Percentiles rank a stretch among this genome's conserved stretches.
Evolutionary conservation across 2,113 vertebrate genomes (phyloP).

Genomic region (Nipponia nippon): DNA sequence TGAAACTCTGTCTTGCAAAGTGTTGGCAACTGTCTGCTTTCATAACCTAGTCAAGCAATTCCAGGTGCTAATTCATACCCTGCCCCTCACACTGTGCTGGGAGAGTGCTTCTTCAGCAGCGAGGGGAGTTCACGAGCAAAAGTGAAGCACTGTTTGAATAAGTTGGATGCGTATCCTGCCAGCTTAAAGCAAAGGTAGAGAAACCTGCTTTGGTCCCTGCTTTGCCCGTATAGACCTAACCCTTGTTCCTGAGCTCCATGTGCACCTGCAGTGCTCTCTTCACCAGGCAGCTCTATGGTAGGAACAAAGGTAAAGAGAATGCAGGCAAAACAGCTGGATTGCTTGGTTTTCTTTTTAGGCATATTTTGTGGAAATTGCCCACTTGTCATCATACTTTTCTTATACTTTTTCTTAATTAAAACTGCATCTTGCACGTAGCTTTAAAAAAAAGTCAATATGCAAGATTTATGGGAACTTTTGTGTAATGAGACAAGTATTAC

Average conservation of each 20-base stretch:
- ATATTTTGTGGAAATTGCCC: background rate
- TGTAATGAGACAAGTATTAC: background rate
- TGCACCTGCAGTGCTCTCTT: background rate
- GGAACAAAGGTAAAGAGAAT: background rate
- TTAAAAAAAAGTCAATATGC: background rate
- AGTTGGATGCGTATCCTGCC: background rate
- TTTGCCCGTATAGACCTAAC: background rate
- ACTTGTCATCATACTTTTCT: background rate
- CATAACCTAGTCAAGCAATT: background rate
- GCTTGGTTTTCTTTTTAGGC: background rate
- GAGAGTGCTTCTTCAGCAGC: background rate
- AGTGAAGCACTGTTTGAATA: background rate
- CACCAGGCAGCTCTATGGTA: background rate
- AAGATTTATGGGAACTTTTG: background rate
- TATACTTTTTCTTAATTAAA: background rate
- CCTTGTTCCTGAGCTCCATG: background rate
- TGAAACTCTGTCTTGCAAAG: background rate
- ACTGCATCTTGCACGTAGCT: background rate
- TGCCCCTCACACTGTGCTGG: rapidly evolving
- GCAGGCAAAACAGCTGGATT: background rate
- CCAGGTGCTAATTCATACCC: background rate
- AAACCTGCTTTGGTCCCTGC: background rate
- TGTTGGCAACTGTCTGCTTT: background rate
- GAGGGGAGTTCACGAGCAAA: background rate
- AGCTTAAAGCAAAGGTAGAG: background rate